Evolutionary conservation across 2,113 vertebrate species (phyloP).

Genomic region (Psettodes erumei): DNA sequence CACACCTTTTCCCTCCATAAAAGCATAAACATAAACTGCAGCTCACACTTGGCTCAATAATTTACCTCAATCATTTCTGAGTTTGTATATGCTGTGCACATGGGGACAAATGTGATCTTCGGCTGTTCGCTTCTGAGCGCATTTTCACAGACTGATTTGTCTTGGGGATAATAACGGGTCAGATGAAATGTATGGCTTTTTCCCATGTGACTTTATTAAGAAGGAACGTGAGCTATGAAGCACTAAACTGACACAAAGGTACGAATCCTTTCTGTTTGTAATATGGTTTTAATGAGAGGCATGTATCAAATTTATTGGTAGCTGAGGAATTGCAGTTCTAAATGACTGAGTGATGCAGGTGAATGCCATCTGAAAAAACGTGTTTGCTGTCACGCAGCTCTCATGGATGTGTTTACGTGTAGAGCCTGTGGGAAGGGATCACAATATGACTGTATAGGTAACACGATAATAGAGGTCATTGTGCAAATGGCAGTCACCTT

Average conservation of each 20-base stretch:
- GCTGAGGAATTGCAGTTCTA: constrained; percentile 33
- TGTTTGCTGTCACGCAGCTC: background rate
- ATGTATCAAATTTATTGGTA: constrained; percentile 35
- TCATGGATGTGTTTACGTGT: constrained; percentile 8
- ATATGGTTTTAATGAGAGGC: constrained; percentile 58
- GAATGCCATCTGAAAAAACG: constrained; percentile 22
- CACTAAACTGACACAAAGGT: constrained; percentile 2
- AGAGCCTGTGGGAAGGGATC: constrained; percentile 29
- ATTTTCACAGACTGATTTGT: constrained; percentile 24
- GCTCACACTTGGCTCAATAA: background rate
- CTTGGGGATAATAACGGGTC: constrained; percentile 29
- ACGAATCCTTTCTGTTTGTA: constrained; percentile 32
- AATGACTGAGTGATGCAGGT: constrained; percentile 36
- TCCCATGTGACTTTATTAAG: constrained; percentile 26
- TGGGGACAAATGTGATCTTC: constrained; percentile 6
- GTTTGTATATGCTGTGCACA: constrained; percentile 6
- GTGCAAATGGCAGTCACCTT: constrained; percentile 56
- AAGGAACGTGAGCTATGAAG: constrained; percentile 4
- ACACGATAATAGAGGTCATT: constrained; percentile 52
- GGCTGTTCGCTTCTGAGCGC: background rate
- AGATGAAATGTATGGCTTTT: constrained; percentile 36
- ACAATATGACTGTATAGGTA: constrained; percentile 30
- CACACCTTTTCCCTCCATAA: background rate
- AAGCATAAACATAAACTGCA: background rate
- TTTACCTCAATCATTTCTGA: constrained; percentile 32